Evolutionary conservation across 1,140 invertebrate species (phyloP), one percentile per base, ranked within the genome.

Genomic region (Maniola jurtina): DNA sequence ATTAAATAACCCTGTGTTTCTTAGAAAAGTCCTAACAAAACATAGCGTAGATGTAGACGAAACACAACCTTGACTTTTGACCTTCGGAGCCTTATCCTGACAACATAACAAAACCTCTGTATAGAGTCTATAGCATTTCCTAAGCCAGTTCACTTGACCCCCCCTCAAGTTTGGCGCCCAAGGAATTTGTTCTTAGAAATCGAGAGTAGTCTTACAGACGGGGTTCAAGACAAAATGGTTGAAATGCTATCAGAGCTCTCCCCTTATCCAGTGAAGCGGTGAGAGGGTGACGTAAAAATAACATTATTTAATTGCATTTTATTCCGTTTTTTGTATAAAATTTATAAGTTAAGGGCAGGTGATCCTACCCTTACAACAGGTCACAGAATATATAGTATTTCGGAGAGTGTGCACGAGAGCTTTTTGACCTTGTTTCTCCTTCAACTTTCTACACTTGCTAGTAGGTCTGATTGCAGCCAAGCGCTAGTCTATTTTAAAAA

Each of bases 41-140:
- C 13, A 34, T 34, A 25, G 52, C 33, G 33, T 34, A 55, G 25
- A 55, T 11, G 52, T 11, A 34, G 52, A 55, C 52, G n/a, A 55
- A 55, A 55, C 52, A 55, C 25, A 55, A 55, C 52, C 52, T 55
- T 55, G 52, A 55, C 52, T 55, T 6, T 55, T 55, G 52, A 55
- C 52, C 52, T 55, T 55, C 52, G 25, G 48, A 33, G 33, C 33
- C 9, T 55, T 55, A 55, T 55, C 8, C 52, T 55, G 10, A 55
- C 6, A 55, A 52, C 14, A 4, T 52, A 52, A 52, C 25, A 55
- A 34, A 34, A 33, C 9, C 42, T 13, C 42, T 45, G 13, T 45
- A 45, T 25, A 25, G 25, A 25, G 6, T 52, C 48, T 54, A 55
- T 55, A 55, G 52, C 52, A 11, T 55, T 55, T 55, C 52, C 52